Base-by-base conservation (phyloP, 1,140 invertebrate species). In the Probaryconus sp. region DNA sequence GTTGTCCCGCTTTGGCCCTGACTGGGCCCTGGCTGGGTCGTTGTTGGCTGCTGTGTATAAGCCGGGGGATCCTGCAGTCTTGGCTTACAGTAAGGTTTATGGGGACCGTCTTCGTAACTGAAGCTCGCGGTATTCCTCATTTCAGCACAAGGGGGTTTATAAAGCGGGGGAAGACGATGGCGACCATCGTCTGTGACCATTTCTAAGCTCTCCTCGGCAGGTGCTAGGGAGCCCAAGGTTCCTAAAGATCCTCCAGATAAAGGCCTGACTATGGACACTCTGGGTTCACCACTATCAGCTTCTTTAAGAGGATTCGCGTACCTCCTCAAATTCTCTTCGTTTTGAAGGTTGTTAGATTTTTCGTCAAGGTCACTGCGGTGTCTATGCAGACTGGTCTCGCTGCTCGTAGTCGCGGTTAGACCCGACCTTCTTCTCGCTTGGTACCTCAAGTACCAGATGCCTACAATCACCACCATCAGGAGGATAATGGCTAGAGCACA, bases 341-440 rank as follows among this genome's bases (percentile, higher is more conserved):
- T 96, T 81, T 96, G 94, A 31, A 96, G 86, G 82, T 96, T 96
- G 79, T 96, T 96, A 0, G 93, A 94, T 79, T 96, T 95, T 77
- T 96, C 94, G 38, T 88, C 87, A 3, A 87, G 65, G 82, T 95
- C 93, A 75, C 94, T 93, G 67, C 93, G 91, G 79, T 92, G 91
- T 7, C 92, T 89, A 75, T 90, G 90, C 85, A 92, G 55, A 84
- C 84, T 85, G 0, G 85, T 85, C 84, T 90, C 70, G 87, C 89
- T 76, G 88, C 90, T 76, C 82, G 89, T 77, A 60, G 89, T 73
- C 1, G 85, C 80, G 1, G 83, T 85, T 6, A 86, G n/a, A 35
- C 84, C 86, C 0, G 86, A 85, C 16, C 85, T 78, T 26, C 84
- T 81, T 43, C 85, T 77, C 3, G 67, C 56, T 16, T 73, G 73